Percentiles rank a stretch among this genome's conserved stretches.
phyloP scores from a whole-genome alignment of 2,888 invertebrate species.

The Phalangium opilio region DNA sequence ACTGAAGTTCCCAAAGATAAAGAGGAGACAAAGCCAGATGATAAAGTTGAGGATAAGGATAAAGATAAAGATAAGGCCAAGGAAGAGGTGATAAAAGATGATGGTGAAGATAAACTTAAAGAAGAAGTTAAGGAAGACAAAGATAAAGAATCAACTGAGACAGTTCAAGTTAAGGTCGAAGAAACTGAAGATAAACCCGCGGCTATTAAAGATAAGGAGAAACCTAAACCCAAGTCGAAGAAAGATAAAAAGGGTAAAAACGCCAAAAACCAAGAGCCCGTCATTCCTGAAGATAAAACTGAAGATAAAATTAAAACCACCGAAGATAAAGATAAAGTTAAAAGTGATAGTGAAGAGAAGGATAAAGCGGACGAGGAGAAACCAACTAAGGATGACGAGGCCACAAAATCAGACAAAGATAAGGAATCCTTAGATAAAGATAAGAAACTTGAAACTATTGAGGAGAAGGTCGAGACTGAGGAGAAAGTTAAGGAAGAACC shows the following conservation, averaged over 20 bases:
- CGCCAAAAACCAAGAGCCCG: constrained; percentile 1
- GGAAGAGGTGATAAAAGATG: constrained; percentile 2
- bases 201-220: not conserved
- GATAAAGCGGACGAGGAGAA: constrained; percentile 4
- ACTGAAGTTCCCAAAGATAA: constrained; percentile 1
- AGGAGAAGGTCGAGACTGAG: constrained; percentile 1
- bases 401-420: not conserved
- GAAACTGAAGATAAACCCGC: constrained; percentile 3
- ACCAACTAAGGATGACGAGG: constrained; percentile 2
- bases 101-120: constrained; percentile 2
- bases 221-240: not conserved
- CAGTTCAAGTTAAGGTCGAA: constrained; percentile 1
- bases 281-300: not conserved
- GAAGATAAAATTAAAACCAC: not conserved
- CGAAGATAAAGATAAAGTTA: not conserved
- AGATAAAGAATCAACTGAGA: constrained; percentile 1
- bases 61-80: constrained; percentile 1
- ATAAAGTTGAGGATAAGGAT: not conserved
- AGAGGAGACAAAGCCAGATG: no score
- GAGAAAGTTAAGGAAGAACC: not conserved
- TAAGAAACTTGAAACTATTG: not conserved
- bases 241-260: not conserved
- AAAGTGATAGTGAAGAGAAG: not conserved
- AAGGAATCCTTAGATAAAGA: no score
- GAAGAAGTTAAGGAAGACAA: not conserved